phyloP scores from a whole-genome alignment of 2,888 invertebrate genomes.

The Lithosia quadra region DNA sequence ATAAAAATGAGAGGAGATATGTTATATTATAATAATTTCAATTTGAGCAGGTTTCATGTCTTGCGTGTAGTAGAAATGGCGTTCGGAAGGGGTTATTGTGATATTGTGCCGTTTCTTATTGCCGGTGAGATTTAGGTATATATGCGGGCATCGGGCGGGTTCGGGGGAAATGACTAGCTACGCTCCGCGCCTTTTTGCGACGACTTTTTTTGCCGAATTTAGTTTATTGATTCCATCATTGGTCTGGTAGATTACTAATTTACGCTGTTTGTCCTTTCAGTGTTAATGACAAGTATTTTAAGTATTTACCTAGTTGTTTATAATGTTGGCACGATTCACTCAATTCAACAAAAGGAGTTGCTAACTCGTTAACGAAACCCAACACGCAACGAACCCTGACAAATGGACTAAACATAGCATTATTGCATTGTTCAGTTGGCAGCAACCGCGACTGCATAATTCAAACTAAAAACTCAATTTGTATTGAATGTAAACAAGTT shows the following conservation, averaged over 20 bases:
- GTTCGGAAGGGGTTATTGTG: conserved; percentile 77
- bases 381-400: conserved; percentile 34
- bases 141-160: conserved; percentile 62
- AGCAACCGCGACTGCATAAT: conserved; percentile 75
- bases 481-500: conserved; percentile 83
- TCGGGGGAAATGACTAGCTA: conserved; percentile 38
- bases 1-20: conserved; percentile 47
- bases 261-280: too few species aligned
- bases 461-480: conserved; percentile 78
- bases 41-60: conserved; percentile 58
- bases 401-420: conserved; percentile 50
- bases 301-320: too few species aligned
- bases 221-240: too few species aligned
- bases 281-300: too few species aligned
- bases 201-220: conserved; percentile 19
- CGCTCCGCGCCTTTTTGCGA: conserved; percentile 24
- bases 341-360: conserved; percentile 28
- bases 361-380: conserved; percentile 40
- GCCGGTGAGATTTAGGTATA: conserved; percentile 78
- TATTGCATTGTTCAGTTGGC: conserved; percentile 69
- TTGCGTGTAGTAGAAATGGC: conserved; percentile 53
- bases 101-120: conserved; percentile 81
- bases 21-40: conserved; percentile 64
- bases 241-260: too few species aligned
- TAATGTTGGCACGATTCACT: too few species aligned